Conservation (phyloP, 2,113 vertebrate species). For the Mobula hypostoma region DNA sequence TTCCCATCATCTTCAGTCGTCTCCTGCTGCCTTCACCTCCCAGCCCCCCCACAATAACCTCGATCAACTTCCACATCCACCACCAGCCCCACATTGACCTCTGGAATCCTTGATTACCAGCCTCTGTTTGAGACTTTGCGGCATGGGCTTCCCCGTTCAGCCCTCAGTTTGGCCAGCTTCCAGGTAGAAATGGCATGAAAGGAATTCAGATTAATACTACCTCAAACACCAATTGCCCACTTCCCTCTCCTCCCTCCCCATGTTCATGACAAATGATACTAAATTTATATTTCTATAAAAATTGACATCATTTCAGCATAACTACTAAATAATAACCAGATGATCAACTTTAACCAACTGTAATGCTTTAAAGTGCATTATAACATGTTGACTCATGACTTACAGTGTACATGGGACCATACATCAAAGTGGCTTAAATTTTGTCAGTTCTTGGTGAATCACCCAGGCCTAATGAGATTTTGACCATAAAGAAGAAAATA, state of each 20-base stretch:
- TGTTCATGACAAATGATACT: too few relatives aligned
- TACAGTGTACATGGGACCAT: not conserved
- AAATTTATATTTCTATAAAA: not conserved
- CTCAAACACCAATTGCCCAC: not conserved
- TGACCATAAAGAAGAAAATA: not conserved
- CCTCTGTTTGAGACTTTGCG: not conserved
- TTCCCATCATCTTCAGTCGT: too few relatives aligned
- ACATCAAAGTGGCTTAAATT: not conserved
- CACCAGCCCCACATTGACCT: not conserved
- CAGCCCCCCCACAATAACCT: not conserved
- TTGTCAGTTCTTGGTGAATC: not conserved
- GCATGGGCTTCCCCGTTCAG: not conserved
- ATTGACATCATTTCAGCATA: not conserved
- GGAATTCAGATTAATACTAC: not conserved
- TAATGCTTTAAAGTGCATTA: not conserved
- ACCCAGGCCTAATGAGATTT: not conserved
- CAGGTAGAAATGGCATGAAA: not conserved
- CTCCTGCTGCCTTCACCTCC: not conserved
- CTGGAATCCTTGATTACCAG: not conserved
- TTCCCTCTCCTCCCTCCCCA: not conserved
- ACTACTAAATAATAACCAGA: not conserved
- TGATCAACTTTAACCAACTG: not conserved
- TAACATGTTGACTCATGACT: not conserved
- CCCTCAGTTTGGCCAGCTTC: not conserved
- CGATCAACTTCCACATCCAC: not conserved